Evolutionary conservation across 2,797 vertebrate genomes (phyloP).

Genomic region (Crypturellus tataupa): DNA sequence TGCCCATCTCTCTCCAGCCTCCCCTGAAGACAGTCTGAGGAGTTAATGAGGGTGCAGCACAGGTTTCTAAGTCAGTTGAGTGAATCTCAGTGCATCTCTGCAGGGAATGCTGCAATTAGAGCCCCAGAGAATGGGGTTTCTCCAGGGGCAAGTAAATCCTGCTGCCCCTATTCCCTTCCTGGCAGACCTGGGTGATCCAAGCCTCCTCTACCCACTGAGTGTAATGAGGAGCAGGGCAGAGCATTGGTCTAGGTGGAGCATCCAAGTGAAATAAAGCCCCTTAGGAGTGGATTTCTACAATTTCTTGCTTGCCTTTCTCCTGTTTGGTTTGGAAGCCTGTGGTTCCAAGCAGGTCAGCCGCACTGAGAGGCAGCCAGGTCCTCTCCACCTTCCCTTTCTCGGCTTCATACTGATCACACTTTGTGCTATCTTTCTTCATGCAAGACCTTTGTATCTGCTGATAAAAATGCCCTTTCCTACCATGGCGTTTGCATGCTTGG

Average conservation of each 20-base stretch:
- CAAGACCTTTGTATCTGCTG: neutral
- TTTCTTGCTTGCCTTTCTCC: neutral
- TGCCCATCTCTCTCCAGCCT: neutral
- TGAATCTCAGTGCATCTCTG: accelerated
- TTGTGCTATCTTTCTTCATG: neutral
- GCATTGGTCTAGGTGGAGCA: neutral
- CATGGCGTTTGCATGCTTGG: neutral
- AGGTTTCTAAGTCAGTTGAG: neutral
- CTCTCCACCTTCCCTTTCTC: neutral
- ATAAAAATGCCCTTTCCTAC: too few species aligned
- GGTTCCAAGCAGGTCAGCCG: neutral
- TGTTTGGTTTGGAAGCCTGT: neutral
- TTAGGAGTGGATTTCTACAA: neutral
- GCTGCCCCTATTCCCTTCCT: neutral
- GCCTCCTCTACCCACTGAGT: accelerated
- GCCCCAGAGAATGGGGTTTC: neutral
- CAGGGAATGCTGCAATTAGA: too few species aligned
- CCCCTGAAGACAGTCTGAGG: neutral
- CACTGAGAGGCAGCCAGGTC: neutral
- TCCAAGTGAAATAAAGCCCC: neutral
- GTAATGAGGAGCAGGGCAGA: neutral
- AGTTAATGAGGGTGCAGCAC: neutral
- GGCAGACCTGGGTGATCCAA: neutral
- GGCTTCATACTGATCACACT: neutral
- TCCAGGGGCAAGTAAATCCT: neutral